A percentile compares a stretch with the other conserved stretches of the same genome.
Evolutionary conservation across 2,797 vertebrate species (phyloP).

Genomic region (Botia almorhae): DNA sequence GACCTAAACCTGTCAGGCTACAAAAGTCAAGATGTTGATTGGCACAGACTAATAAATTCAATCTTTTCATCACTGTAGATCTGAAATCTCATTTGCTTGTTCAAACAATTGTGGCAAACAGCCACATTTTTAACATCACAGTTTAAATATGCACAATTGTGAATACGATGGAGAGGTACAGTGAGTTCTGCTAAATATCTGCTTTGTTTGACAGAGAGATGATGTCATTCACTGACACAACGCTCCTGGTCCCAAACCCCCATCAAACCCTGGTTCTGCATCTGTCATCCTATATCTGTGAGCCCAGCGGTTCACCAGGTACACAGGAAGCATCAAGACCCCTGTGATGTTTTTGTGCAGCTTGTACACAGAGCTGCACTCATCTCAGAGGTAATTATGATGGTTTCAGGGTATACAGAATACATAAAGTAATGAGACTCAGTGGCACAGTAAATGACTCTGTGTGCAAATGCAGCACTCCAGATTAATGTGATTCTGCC

Average conservation of each 20-base stretch:
- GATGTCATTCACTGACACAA: not conserved
- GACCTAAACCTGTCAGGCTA: no score
- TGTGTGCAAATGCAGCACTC: conserved; percentile 47
- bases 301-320: conserved; percentile 6
- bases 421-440: conserved; percentile 54
- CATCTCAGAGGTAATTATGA: conserved; percentile 31
- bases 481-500: conserved; percentile 56
- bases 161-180: not conserved
- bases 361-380: conserved; percentile 14
- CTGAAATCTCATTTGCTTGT: no score
- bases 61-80: no score
- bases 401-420: conserved; percentile 19
- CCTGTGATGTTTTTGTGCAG: conserved; percentile 15
- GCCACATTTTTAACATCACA: no score
- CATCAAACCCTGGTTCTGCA: not conserved
- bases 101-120: no score
- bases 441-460: conserved; percentile 54
- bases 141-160: no score
- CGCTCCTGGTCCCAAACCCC: not conserved
- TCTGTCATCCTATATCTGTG: conserved; percentile 1
- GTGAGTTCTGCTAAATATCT: not conserved
- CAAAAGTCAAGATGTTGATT: no score
- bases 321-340: not conserved
- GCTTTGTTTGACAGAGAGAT: not conserved
- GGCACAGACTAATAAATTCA: no score